Percentiles rank a stretch among this genome's conserved stretches.
phyloP scores from a whole-genome alignment of 1,140 invertebrate genomes.

The Euura lappo region DNA sequence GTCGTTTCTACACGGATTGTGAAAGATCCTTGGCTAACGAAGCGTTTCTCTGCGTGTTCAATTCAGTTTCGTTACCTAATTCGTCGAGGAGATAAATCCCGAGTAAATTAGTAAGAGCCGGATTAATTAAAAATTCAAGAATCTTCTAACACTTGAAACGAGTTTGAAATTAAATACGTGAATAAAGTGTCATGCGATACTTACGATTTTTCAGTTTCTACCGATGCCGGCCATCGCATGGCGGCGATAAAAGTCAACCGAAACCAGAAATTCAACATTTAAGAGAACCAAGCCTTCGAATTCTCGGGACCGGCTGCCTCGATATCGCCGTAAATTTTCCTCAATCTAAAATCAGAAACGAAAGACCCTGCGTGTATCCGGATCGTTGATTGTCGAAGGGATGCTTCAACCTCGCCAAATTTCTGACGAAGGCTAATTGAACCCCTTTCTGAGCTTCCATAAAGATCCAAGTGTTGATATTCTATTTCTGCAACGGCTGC shows the following conservation, averaged over 20 bases:
- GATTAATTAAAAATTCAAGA: background rate
- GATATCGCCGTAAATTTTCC: background rate
- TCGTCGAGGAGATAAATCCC: background rate
- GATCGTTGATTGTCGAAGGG: too few relatives aligned
- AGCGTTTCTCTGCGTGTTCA: background rate
- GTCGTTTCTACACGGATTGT: too few relatives aligned
- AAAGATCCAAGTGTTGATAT: too few relatives aligned
- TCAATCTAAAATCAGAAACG: background rate
- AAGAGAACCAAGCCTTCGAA: constrained; percentile 2
- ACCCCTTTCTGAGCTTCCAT: too few relatives aligned
- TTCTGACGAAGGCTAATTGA: too few relatives aligned
- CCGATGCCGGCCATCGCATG: too few relatives aligned
- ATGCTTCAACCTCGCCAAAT: too few relatives aligned
- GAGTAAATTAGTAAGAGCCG: background rate
- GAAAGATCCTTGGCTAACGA: too few relatives aligned
- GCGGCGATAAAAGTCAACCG: too few relatives aligned
- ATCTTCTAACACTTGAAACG: background rate
- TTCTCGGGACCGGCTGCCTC: background rate
- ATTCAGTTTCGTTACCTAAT: background rate
- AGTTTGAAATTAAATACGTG: background rate
- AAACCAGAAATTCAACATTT: background rate
- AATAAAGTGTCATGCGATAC: constrained; percentile 1
- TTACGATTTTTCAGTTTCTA: background rate
- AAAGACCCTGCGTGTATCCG: too few relatives aligned
- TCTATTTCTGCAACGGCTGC: too few relatives aligned